A percentile compares a stretch with the other conserved stretches of the same genome.
phyloP scores from a whole-genome alignment of 1,140 invertebrate species.

The Periplaneta americana region DNA sequence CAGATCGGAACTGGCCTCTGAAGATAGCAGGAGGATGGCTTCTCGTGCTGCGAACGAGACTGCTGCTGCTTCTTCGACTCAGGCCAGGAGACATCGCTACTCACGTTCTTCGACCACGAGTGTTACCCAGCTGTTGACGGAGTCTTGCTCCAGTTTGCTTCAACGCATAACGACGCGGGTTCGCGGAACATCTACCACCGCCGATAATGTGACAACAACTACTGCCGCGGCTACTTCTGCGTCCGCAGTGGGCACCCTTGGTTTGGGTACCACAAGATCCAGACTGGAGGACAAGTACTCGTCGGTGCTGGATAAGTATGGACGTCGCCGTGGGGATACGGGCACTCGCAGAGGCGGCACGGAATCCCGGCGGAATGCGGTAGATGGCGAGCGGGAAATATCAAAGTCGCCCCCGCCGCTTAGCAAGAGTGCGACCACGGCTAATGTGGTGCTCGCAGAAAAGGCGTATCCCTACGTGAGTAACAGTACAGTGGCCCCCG shows the following conservation, averaged over 20 bases:
- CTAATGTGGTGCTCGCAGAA: slow-evolving; percentile 52
- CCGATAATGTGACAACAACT: background rate
- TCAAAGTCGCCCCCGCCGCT: slow-evolving; percentile 30
- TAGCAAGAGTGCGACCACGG: slow-evolving; percentile 54
- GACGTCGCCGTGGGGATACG: background rate
- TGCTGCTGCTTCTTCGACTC: slow-evolving; percentile 34
- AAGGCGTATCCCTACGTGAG: slow-evolving; percentile 58
- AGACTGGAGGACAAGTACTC: slow-evolving; percentile 70
- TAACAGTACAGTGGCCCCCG: slow-evolving; percentile 28
- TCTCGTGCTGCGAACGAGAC: slow-evolving; percentile 31
- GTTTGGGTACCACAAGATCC: slow-evolving; percentile 48
- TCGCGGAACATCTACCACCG: slow-evolving; percentile 55
- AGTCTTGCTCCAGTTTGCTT: slow-evolving; percentile 76
- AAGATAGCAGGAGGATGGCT: slow-evolving; percentile 13
- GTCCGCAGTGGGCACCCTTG: slow-evolving; percentile 4
- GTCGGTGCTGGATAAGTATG: slow-evolving; percentile 46
- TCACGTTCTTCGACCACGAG: slow-evolving; percentile 70
- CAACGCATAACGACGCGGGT: slow-evolving; percentile 65
- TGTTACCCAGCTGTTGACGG: slow-evolving; percentile 75
- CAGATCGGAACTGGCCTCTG: background rate
- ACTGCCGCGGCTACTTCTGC: background rate
- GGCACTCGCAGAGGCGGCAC: background rate
- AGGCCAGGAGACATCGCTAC: slow-evolving; percentile 55
- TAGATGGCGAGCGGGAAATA: too few species aligned
- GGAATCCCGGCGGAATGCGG: background rate